Percentiles rank a stretch among this genome's conserved stretches.
phyloP scores from a whole-genome alignment of 2,113 vertebrate genomes.

The Eptatretus burgeri region DNA sequence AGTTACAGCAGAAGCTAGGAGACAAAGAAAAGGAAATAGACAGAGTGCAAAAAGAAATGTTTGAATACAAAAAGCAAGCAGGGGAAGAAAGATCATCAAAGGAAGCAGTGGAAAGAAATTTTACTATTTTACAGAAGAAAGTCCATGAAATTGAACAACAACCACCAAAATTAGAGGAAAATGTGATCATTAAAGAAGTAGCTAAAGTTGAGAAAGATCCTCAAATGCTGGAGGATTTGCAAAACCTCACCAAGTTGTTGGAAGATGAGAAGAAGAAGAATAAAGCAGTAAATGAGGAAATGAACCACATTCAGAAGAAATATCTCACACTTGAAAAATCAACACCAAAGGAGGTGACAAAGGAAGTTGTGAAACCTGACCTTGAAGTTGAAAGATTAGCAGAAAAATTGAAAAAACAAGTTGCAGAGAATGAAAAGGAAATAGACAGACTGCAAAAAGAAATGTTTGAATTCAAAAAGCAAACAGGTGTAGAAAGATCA shows the following conservation, averaged over 20 bases:
- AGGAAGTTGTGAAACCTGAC: too few relatives aligned
- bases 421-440: too few relatives aligned
- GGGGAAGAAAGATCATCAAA: slow-evolving; percentile 31
- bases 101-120: slow-evolving; percentile 21
- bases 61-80: slow-evolving; percentile 55
- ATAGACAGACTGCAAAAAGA: too few relatives aligned
- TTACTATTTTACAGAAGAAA: slow-evolving; percentile 24
- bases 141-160: slow-evolving; percentile 24
- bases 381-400: too few relatives aligned
- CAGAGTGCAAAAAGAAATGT: slow-evolving; percentile 16
- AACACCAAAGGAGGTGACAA: slow-evolving; percentile 17
- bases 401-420: too few relatives aligned
- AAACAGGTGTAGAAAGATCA: too few relatives aligned
- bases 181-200: slow-evolving; percentile 63
- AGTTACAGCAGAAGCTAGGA: slow-evolving; percentile 36
- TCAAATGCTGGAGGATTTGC: slow-evolving; percentile 32
- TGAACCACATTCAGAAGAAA: neutral
- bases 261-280: slow-evolving; percentile 15
- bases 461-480: too few relatives aligned
- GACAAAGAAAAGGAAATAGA: slow-evolving; percentile 19
- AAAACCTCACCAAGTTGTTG: slow-evolving; percentile 25
- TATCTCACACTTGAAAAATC: neutral
- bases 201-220: slow-evolving; percentile 65
- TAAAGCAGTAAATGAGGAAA: neutral
- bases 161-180: slow-evolving; percentile 21